Evolutionary conservation across 2,888 invertebrate species (phyloP), one percentile per base, ranked within the genome.

Genomic region (Drosophila atroscutellata): DNA sequence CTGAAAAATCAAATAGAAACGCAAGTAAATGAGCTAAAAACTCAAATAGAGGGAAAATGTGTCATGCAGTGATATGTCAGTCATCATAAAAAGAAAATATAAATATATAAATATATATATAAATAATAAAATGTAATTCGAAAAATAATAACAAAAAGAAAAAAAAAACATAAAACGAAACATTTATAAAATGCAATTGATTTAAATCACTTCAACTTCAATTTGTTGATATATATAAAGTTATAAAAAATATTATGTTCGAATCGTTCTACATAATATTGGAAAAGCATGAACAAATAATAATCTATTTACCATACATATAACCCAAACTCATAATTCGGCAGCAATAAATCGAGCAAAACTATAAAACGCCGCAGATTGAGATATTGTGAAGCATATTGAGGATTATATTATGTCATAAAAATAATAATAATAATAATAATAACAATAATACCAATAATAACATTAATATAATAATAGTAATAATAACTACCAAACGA

Each of bases 1-100:
- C 94, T 98, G 95, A 98, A 98, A 96, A 98, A 98, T 95, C 97
- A 97, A 94, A 96, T 98, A 95, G 98, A 98, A 95, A 97, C 97
- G 94, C 98, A 98, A 96, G 98, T 98, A 94, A 98, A 96, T 94
- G 98, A 98, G 95, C 95, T 98, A 94, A 98, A 98, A 95, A 96
- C 97, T 93, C 97, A 98, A 95, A 97, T 98, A 94, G 98, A 98
- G 95, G 98, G 97, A 95, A 98, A 97, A 95, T 98, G 98, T 95
- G 97, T 96, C 94, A 96, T 98, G 95, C 98, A 98, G 97, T 98
- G 97, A 97, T 93, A 93, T 93, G 93, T 94, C 93, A 93, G 85
- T 93, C 92, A 91, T 84, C 85, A 87, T 83, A 85, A 86, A 57
- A 72, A 47, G 15, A 24, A 24, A 20, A 24, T 7, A 32, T 30